Percentiles rank a stretch among this genome's conserved stretches.
Conservation (phyloP, 2,113 vertebrate genomes). For the Eulemur rufifrons region DNA sequence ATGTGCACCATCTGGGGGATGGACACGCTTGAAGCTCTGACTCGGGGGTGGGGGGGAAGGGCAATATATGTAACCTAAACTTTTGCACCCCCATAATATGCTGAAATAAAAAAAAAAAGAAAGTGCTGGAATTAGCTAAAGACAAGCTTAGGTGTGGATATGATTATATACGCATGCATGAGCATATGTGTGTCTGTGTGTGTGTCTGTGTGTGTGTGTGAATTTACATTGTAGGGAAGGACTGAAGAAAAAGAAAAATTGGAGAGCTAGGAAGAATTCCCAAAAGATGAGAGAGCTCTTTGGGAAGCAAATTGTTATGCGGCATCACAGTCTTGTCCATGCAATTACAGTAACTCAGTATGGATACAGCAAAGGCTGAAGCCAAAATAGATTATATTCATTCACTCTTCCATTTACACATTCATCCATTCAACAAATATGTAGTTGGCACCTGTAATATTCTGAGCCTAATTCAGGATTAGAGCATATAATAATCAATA, state of each 20-base stretch:
- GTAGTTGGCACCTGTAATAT: neutral
- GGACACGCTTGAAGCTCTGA: too few species aligned
- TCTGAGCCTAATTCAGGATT: neutral
- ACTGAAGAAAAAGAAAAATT: neutral
- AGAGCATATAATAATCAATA: neutral
- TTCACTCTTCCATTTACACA: neutral
- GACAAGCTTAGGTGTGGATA: neutral
- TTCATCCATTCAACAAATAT: neutral
- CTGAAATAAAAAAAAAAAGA: neutral
- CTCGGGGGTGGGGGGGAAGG: too few species aligned
- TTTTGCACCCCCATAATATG: too few species aligned
- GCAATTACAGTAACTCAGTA: too few species aligned
- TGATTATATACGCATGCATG: neutral
- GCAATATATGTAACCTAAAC: too few species aligned
- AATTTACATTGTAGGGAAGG: neutral
- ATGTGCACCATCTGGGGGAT: too few species aligned
- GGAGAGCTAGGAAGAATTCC: neutral
- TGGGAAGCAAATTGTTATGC: neutral
- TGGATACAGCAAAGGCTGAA: neutral
- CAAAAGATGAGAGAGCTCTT: neutral
- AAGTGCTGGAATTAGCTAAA: neutral
- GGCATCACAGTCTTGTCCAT: neutral
- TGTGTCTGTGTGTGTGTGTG: neutral
- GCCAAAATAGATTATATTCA: neutral
- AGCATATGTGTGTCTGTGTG: rapidly evolving